These are phyloP conservation scores for Lethrus apterus DNA, from an alignment of 1,140 invertebrate species.

Conservation along the genomic window DNA sequence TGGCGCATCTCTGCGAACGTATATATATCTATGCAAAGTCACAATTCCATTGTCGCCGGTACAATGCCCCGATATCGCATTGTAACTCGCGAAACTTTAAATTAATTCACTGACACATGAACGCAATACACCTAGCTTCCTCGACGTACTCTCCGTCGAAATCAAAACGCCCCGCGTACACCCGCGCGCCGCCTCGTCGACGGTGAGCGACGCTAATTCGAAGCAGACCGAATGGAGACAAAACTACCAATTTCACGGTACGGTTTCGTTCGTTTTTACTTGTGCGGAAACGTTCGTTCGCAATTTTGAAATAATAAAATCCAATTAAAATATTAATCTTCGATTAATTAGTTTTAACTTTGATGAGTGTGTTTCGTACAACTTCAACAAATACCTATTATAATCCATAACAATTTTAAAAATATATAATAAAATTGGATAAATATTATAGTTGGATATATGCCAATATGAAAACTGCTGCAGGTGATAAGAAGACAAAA, in stretches of 20 bases:
- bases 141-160: too few relatives aligned
- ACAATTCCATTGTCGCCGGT: constrained; percentile 19
- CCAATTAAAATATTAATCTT: too few relatives aligned
- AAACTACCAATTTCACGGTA: not conserved
- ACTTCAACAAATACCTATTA: too few relatives aligned
- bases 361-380: too few relatives aligned
- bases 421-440: too few relatives aligned
- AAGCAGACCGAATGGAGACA: not conserved
- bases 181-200: not conserved
- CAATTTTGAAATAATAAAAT: not conserved
- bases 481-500: too few relatives aligned
- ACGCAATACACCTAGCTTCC: constrained; percentile 3
- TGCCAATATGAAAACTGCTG: too few relatives aligned
- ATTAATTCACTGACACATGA: constrained; percentile 21
- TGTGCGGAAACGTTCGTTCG: not conserved
- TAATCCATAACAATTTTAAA: too few relatives aligned
- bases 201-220: not conserved
- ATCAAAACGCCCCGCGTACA: not conserved
- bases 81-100: constrained; percentile 22
- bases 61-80: constrained; percentile 21
- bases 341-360: too few relatives aligned
- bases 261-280: not conserved
- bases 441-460: too few relatives aligned
- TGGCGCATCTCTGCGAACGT: constrained; percentile 17
- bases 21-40: constrained; percentile 22